phyloP scores from a whole-genome alignment of 1,140 invertebrate genomes.

The Radopholus similis region DNA sequence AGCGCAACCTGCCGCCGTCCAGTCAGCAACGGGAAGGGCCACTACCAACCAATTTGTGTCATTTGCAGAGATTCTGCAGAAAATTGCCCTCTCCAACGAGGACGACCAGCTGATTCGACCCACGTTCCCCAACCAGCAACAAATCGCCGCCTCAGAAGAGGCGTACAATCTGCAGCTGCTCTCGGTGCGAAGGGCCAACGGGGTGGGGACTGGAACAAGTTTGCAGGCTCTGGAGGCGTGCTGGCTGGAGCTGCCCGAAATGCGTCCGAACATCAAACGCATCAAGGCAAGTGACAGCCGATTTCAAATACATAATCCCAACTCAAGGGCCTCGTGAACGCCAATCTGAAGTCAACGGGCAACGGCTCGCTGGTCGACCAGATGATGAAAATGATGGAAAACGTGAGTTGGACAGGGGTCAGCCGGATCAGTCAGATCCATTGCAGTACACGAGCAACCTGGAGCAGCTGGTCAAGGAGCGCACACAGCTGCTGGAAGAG shows the following conservation, averaged over 20 bases:
- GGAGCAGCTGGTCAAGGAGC: no score
- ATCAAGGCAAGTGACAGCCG: conserved; percentile 55
- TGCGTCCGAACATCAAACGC: no score
- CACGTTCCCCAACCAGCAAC: conserved; percentile 46
- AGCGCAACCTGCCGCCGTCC: conserved; percentile 5
- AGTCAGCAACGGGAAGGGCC: background rate
- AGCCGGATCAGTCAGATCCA: conserved; percentile 56
- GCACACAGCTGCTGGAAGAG: no score
- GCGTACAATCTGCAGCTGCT: conserved; percentile 13
- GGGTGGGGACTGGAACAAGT: no score
- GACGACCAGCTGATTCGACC: conserved; percentile 56
- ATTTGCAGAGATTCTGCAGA: background rate
- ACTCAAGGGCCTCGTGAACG: conserved; percentile 51
- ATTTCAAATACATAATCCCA: no score
- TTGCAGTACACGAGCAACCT: conserved; percentile 59
- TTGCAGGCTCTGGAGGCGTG: conserved; percentile 57
- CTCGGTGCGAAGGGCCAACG: no score
- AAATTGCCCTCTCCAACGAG: conserved; percentile 43
- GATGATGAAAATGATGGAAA: conserved; percentile 60
- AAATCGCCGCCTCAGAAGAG: background rate
- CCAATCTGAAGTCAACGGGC: conserved; percentile 57
- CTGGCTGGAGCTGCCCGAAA: conserved; percentile 58
- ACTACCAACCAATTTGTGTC: background rate
- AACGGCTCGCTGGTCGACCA: conserved; percentile 56
- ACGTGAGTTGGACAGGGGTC: conserved; percentile 48